These are phyloP conservation scores for Caradrina clavipalpis DNA, from an alignment of 2,888 invertebrate species.

Conservation along the genomic window DNA sequence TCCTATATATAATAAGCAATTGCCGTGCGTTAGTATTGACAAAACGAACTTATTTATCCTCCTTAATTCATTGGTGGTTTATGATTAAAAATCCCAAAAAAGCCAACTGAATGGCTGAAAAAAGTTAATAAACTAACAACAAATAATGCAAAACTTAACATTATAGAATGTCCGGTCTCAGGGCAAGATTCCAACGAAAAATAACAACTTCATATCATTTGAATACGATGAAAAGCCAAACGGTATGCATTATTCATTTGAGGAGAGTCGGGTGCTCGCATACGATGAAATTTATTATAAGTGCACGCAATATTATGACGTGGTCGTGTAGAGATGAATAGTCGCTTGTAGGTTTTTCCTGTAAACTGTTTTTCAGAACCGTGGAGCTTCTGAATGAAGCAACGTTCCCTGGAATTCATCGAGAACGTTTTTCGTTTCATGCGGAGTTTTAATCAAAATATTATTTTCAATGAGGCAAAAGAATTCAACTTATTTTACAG, in stretches of 20 bases:
- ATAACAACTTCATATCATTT: slow-evolving; percentile 85
- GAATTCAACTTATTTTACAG: too few species aligned
- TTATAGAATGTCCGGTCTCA: slow-evolving; percentile 78
- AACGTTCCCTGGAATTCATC: not conserved
- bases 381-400: not conserved
- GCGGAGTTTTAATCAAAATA: not conserved
- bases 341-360: slow-evolving; percentile 31
- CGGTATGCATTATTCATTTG: slow-evolving; percentile 83
- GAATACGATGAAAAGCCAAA: slow-evolving; percentile 86
- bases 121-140: slow-evolving; percentile 29
- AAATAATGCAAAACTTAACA: slow-evolving; percentile 55
- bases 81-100: too few species aligned
- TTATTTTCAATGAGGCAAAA: not conserved
- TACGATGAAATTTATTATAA: slow-evolving; percentile 74
- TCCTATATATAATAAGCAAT: too few species aligned
- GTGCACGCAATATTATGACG: slow-evolving; percentile 66
- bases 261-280: slow-evolving; percentile 69
- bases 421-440: not conserved
- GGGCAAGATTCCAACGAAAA: slow-evolving; percentile 85
- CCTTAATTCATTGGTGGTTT: too few species aligned
- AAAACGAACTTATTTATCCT: too few species aligned
- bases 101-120: not conserved
- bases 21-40: too few species aligned
- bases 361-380: not conserved
- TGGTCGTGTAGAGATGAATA: slow-evolving; percentile 51